Conservation (phyloP, 2,113 vertebrate genomes). For the Lophura nycthemera region DNA sequence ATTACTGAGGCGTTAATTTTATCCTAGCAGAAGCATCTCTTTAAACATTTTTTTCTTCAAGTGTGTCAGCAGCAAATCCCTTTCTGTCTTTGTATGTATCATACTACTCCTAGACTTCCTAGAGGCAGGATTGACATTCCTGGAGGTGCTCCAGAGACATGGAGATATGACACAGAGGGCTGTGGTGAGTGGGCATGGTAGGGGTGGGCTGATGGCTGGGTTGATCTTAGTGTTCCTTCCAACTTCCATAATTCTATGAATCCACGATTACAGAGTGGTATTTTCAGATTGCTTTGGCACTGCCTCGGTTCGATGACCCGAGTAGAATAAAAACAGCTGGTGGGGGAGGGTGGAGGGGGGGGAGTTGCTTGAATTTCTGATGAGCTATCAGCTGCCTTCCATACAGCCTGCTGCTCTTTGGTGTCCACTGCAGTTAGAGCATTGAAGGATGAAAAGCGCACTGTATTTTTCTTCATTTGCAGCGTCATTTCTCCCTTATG, state of each 20-base stretch:
- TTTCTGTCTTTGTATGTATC: not conserved
- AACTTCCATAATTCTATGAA: too few relatives aligned
- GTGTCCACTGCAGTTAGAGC: not conserved
- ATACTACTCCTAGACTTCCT: not conserved
- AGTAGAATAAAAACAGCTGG: not conserved
- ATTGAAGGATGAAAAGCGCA: not conserved
- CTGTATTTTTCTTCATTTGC: not conserved
- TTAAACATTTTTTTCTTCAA: not conserved
- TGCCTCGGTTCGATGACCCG: not conserved
- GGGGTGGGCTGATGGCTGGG: too few relatives aligned
- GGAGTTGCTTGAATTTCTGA: not conserved
- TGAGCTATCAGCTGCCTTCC: not conserved
- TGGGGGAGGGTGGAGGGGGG: not conserved
- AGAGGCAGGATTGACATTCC: too few relatives aligned
- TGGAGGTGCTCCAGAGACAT: too few relatives aligned
- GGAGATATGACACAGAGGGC: too few relatives aligned
- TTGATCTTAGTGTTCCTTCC: too few relatives aligned
- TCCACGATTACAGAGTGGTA: too few relatives aligned
- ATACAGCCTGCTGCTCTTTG: not conserved
- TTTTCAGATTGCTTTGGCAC: not conserved
- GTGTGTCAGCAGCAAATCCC: not conserved
- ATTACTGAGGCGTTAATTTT: not conserved
- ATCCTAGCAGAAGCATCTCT: not conserved
- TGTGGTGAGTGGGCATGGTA: too few relatives aligned
- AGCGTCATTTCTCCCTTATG: rapidly evolving